Evolutionary conservation across 1,140 invertebrate genomes (phyloP).

Genomic region (Drosophila lowei): DNA sequence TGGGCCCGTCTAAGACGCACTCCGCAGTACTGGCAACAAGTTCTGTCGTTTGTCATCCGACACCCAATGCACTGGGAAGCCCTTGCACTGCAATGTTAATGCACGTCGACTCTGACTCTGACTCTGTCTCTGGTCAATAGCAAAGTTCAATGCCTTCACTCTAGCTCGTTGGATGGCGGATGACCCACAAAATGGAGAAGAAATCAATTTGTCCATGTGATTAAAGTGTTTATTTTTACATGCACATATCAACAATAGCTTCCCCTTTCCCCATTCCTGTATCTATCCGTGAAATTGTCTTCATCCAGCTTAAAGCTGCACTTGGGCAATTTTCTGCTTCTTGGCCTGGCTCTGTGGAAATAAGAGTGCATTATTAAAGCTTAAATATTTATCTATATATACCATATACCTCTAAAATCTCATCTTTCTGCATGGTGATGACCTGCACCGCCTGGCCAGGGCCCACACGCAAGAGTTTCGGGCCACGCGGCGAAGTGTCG

Average conservation of each 20-base stretch:
- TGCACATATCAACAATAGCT: conserved; percentile 45
- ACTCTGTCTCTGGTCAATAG: background rate
- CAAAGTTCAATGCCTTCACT: conserved; percentile 69
- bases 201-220: conserved; percentile 6
- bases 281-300: conserved; percentile 16
- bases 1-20: conserved; percentile 27
- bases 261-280: conserved; percentile 35
- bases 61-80: conserved; percentile 50
- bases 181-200: conserved; percentile 42
- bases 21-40: conserved; percentile 25
- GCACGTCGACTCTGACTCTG: conserved; percentile 27
- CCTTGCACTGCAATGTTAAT: conserved; percentile 66
- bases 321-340: conserved; percentile 65
- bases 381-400: background rate
- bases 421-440: conserved; percentile 58
- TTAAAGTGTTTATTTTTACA: conserved; percentile 31
- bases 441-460: conserved; percentile 79
- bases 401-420: conserved; percentile 37
- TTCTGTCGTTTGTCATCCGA: conserved; percentile 66
- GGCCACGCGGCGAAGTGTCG: conserved; percentile 45
- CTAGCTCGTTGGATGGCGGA: conserved; percentile 4
- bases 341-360: conserved; percentile 50
- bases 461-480: conserved; percentile 59
- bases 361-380: background rate
- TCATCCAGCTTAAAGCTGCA: conserved; percentile 50